These are phyloP conservation scores for Cariama cristata DNA, from an alignment of 2,113 vertebrate genomes.

Conservation along the genomic window DNA sequence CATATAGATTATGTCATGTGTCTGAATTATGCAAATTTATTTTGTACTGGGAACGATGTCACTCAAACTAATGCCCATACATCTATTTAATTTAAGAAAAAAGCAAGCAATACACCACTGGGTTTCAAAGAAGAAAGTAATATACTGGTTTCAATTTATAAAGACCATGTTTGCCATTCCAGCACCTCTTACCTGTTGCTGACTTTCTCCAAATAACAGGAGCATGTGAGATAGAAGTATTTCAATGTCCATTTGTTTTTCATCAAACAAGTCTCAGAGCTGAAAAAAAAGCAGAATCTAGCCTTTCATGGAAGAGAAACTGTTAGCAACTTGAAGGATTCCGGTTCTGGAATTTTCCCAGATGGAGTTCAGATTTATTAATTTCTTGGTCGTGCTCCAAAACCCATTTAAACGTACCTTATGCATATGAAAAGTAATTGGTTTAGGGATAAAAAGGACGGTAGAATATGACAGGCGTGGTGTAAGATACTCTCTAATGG, in stretches of 20 bases:
- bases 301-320: neutral
- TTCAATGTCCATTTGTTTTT: neutral
- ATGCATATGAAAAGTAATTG: neutral
- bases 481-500: neutral
- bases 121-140: neutral
- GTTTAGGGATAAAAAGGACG: neutral
- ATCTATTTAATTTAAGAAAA: neutral
- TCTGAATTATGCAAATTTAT: neutral
- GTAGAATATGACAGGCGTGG: neutral
- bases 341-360: neutral
- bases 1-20: neutral
- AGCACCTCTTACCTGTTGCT: neutral
- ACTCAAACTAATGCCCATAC: neutral
- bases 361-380: neutral
- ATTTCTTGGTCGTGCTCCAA: neutral
- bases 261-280: neutral
- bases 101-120: neutral
- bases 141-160: neutral
- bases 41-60: neutral
- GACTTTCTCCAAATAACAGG: neutral
- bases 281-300: neutral
- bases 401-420: neutral
- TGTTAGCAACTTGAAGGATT: neutral
- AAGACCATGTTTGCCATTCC: neutral
- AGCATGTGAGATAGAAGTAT: neutral